These are phyloP conservation scores for Cygnus atratus DNA, from an alignment of 2,113 vertebrate species.

Conservation along the genomic window DNA sequence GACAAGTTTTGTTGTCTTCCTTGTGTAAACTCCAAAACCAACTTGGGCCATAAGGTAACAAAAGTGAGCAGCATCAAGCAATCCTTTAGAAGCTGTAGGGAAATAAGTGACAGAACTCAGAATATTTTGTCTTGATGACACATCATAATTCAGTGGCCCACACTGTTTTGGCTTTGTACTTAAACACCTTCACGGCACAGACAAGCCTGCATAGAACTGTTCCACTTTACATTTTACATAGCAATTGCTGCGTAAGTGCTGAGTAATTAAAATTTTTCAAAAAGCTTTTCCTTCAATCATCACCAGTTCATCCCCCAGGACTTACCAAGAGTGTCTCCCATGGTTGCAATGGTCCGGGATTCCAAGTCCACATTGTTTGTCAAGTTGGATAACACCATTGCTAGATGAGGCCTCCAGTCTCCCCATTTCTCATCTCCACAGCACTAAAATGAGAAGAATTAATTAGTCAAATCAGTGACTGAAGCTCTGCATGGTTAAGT, in stretches of 20 bases:
- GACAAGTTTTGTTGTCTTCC: conserved; percentile 94
- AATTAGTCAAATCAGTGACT: not conserved
- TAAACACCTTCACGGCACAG: not conserved
- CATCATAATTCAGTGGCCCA: not conserved
- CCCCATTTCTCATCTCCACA: conserved; percentile 99
- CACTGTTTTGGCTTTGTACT: not conserved
- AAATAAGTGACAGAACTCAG: not conserved
- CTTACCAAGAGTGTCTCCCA: conserved; percentile 97
- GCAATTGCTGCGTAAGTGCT: not conserved
- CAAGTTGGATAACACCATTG: conserved; percentile 97
- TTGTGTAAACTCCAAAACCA: conserved; percentile 90
- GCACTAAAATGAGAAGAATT: conserved; percentile 78
- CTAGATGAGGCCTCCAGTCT: conserved; percentile 96
- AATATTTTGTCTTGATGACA: not conserved
- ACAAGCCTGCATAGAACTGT: not conserved
- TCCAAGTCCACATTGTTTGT: conserved; percentile 89
- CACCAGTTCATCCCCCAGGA: not conserved
- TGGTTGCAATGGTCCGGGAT: conserved; percentile 90
- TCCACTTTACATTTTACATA: not conserved
- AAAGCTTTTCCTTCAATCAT: not conserved
- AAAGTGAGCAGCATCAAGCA: conserved; percentile 95
- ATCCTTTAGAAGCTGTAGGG: conserved; percentile 87
- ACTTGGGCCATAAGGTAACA: conserved; percentile 98
- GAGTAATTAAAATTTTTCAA: not conserved
- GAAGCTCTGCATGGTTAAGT: not conserved